Percentiles rank a stretch among this genome's conserved stretches.
These are phyloP conservation scores for Dolomedes plantarius DNA, from an alignment of 2,888 invertebrate genomes.

Conservation along the genomic window DNA sequence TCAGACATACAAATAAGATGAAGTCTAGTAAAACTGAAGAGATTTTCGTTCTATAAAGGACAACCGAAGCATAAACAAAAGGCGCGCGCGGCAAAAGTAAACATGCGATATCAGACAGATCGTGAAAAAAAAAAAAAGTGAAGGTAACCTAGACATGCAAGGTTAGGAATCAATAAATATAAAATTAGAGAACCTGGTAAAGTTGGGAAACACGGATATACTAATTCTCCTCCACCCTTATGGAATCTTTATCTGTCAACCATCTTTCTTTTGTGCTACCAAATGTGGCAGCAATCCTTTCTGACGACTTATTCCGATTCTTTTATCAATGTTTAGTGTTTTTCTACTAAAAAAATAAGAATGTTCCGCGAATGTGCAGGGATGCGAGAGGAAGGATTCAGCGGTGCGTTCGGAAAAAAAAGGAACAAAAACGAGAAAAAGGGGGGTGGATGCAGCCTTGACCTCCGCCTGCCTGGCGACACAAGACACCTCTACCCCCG, in stretches of 20 bases:
- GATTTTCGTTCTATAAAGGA: no score
- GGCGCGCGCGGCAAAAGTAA: no score
- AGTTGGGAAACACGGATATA: neutral
- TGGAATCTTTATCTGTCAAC: neutral
- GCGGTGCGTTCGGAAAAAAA: constrained; percentile 10
- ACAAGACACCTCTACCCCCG: constrained; percentile 64
- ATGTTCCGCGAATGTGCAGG: constrained; percentile 19
- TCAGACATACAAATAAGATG: no score
- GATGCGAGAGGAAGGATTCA: constrained; percentile 26
- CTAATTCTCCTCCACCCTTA: neutral
- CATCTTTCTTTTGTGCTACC: neutral
- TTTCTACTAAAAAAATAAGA: constrained; percentile 23
- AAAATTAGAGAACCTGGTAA: neutral
- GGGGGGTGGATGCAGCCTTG: constrained; percentile 45
- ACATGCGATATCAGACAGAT: no score
- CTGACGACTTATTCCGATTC: constrained; percentile 22
- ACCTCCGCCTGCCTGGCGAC: constrained; percentile 69
- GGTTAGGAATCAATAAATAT: neutral
- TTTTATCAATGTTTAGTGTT: constrained; percentile 21
- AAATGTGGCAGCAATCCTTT: constrained; percentile 11
- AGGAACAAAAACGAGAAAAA: neutral
- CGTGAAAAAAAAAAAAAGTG: no score
- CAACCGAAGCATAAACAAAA: no score
- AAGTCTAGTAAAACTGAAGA: no score
- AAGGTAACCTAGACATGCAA: no score